Evolutionary conservation across 2,797 vertebrate species (phyloP), one percentile per base, ranked within the genome.

Genomic region (Euphonia xanthogaster): DNA sequence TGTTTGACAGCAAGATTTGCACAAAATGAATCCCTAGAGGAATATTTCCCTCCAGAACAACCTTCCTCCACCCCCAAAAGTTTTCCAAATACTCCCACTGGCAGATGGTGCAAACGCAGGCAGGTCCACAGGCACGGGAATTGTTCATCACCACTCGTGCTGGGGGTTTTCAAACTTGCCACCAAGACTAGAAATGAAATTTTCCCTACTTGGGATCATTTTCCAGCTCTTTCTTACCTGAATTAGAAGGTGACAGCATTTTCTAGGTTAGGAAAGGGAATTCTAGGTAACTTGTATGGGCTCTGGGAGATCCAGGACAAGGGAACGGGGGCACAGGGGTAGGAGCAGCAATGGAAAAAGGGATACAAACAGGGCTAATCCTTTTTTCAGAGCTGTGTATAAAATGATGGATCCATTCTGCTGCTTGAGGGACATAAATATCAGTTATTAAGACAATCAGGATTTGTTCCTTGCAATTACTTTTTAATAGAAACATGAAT

Each of bases 401-500:
- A 45, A 77, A 50, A 23, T 81, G 79, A 94, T 90, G 74, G 85
- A 95, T 87, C 54, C 7, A 1, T 92, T 83, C 63, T n/a, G 62
- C 78, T 87, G 57, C 70, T 77, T 76, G 61, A 95, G 71, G 39
- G 39, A 71, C 73, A 90, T 79, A 92, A 93, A 91, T 90, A 90
- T 73, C 60, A 65, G 45, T 90, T 86, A 93, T 73, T 71, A 91
- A 92, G 91, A 91, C 80, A 88, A 90, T 68, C 58, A n/a, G 1
- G 18, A 61, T 66, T 75, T 44, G 39, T 80, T 81, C 82, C 42
- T 76, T 62, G 60, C 63, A 82, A 76, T 90, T 86, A 82, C 76
- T 91, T 91, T 85, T 91, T 81, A 90, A 92, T 84, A 81, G 86
- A 92, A 93, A 81, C 77, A 90, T 65, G 76, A 96, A 94, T 94